Base-by-base conservation (phyloP, 2,888 invertebrate genomes). In the Trissoscelio sp. region DNA sequence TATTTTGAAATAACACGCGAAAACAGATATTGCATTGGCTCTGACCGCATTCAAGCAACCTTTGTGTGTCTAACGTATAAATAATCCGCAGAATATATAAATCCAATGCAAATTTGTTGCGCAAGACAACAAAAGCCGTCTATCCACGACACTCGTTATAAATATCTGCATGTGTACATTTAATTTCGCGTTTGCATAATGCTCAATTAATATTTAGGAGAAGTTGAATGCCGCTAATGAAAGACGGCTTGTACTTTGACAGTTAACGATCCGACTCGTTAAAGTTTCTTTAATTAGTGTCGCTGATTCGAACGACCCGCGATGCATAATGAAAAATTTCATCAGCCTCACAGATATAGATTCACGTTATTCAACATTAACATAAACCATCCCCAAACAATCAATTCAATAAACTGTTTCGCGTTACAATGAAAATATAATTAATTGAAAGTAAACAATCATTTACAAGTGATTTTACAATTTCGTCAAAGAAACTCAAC, bases 261-360 rank as follows among this genome's bases (percentile, higher is more conserved):
- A 37, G 34, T 22, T 51, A 66, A 51, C 24, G 11, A 66, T 11
- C 22, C 6, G 22, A 51, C 24, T 66, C 51, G 64, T 66, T 48
- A 37, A 66, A 48, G 18, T 51, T 66, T 51, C 48, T 66, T 51
- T 66, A 66, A 66, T 66, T 46, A 66, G 14, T 7, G 22, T 24
- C 39, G 7, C 20, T 51, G 51, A 51, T 51, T 51, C 12, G 51
- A 34, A 34, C 34, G 9, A 11, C 48, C 3, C 14, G 24, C 24
- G 24, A 46, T 31, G 14, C 16, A 55, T 55, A 34, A 55, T 55
- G 16, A 34, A 31, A 31, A 55, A 34, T 34, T 31, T n/a, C n/a
- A n/a, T n/a, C n/a, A n/a, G n/a, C n/a, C n/a, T n/a, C n/a, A n/a
- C n/a, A n/a, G n/a, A n/a, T n/a, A n/a, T n/a, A n/a, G n/a, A n/a